phyloP scores from a whole-genome alignment of 2,113 vertebrate genomes.

The mouse (Mus musculus) region GRCm39 chr17:35245001-35245500 shows the following conservation, averaged over 20 bases:
- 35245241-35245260: neutral
- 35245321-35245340: neutral
- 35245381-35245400: neutral
- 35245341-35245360: conserved; percentile 46
- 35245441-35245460: neutral
- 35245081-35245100: conserved; percentile 33
- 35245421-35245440: conserved; percentile 60
- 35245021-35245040: neutral
- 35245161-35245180: neutral
- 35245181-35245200: neutral
- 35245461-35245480: neutral
- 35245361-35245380: neutral
- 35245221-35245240: neutral
- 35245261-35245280: neutral
- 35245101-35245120: conserved; percentile 5
- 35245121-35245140: neutral
- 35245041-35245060: neutral
- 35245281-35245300: neutral
- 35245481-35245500: neutral
- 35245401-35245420: conserved; percentile 41
- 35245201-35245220: neutral
- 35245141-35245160: neutral
- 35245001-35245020: neutral
- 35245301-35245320: neutral
- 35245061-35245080: conserved; percentile 63